These are phyloP conservation scores for Drosophila arizonae DNA, from an alignment of 1,140 invertebrate genomes.

Conservation along the genomic window DNA sequence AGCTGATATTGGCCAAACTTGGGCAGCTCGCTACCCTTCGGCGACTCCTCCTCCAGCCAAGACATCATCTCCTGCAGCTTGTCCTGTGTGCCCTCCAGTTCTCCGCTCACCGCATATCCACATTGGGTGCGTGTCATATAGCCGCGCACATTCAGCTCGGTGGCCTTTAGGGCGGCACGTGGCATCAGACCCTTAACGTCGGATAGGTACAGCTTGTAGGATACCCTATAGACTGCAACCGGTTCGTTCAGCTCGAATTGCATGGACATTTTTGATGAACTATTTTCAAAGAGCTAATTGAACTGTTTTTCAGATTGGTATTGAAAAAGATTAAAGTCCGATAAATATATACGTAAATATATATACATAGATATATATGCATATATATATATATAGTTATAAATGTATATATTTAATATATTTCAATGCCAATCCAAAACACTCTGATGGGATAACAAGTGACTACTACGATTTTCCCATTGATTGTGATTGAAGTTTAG, in stretches of 20 bases:
- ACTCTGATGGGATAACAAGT: not conserved
- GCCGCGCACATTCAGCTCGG: slow-evolving; percentile 45
- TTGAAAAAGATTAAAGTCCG: not conserved
- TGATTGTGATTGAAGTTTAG: not conserved
- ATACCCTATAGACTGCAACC: slow-evolving; percentile 26
- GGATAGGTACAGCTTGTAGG: slow-evolving; percentile 33
- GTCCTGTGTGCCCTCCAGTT: slow-evolving; percentile 38
- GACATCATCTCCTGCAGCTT: slow-evolving; percentile 40
- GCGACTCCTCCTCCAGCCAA: slow-evolving; percentile 37
- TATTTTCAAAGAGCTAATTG: not conserved
- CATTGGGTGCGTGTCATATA: slow-evolving; percentile 55
- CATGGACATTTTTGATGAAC: slow-evolving; percentile 24
- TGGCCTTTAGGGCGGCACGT: slow-evolving; percentile 34
- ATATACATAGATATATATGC: too few relatives aligned
- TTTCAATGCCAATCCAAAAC: not conserved
- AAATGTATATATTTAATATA: not conserved
- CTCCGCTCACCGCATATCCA: slow-evolving; percentile 47
- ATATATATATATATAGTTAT: too few relatives aligned
- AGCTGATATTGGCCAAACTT: slow-evolving; percentile 33
- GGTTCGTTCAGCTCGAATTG: slow-evolving; percentile 9
- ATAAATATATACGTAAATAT: too few relatives aligned
- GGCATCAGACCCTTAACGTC: slow-evolving; percentile 18
- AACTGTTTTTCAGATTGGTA: not conserved
- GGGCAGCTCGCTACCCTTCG: slow-evolving; percentile 14
- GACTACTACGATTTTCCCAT: not conserved